Base-by-base conservation (phyloP, 2,797 vertebrate species). In the Euthynnus affinis region DNA sequence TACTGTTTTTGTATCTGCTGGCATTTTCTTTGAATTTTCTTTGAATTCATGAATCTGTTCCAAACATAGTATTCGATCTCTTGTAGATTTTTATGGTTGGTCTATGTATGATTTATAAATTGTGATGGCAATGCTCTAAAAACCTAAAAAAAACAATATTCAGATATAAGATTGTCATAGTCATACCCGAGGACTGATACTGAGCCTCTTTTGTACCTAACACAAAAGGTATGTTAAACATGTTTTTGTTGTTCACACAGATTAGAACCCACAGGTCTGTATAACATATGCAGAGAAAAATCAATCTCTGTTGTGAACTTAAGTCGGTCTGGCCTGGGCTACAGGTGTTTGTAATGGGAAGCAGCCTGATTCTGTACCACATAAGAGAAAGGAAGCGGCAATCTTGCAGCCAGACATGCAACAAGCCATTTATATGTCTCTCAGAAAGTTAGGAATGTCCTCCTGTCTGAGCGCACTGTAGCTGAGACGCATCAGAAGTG, bases 321-420 rank as follows among this genome's bases (percentile, higher is more conserved):
- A 48, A 71, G 71, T 82, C 62, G 52, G 57, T 46, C 65, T 23
- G 62, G 87, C 29, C 83, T 87, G 89, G 81, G 2, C 68, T 74
- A 62, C 90, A 92, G 83, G 87, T 92, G 90, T 88, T 71, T 1
- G 0, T 85, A 91, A 91, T 91, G 70, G 71, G 85, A 91, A 90
- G 60, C 85, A 90, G 88, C 56, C 68, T 57, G 66, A 65, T 74
- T 55, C 63, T 66, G 9, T 59, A 67, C 68, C 49, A 56, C 49
- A 78, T 48, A 32, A 61, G 71, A 80, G 61, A 86, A 65, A 82
- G 71, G 84, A 83, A 77, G 62, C 77, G 53, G 72, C 32, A 52
- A 58, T 80, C 65, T 79, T 91, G 82, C 91, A 91, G 80, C 89
- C 94, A 96, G 95, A 96, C 94, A 95, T 94, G 94, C 95, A 95